phyloP scores from a whole-genome alignment of 2,797 vertebrate species.

The Xerus rutilus region DNA sequence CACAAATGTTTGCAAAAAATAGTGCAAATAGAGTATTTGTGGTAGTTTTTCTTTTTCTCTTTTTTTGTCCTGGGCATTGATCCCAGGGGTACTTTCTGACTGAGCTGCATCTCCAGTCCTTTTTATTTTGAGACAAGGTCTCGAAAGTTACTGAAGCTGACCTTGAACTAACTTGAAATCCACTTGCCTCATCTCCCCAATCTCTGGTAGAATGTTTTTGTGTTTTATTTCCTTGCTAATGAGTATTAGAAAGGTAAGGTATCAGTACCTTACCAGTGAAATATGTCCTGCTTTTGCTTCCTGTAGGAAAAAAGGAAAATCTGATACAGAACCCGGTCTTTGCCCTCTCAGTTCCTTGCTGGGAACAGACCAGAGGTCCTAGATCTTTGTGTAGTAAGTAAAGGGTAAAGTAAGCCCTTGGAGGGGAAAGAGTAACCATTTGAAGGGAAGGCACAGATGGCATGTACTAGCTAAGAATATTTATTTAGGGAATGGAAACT shows the following conservation, averaged over 20 bases:
- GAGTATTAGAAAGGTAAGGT: neutral
- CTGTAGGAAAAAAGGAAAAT: neutral
- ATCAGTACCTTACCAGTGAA: neutral
- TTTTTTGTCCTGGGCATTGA: no score
- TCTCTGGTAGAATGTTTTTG: neutral
- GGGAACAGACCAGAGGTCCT: neutral
- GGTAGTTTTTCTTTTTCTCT: neutral
- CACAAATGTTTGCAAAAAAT: neutral
- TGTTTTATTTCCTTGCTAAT: neutral
- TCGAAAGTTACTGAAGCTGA: no score
- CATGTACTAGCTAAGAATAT: neutral
- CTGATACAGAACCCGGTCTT: neutral
- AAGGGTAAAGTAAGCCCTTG: conserved; percentile 3
- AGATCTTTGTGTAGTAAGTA: neutral
- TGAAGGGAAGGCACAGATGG: neutral
- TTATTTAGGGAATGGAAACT: neutral
- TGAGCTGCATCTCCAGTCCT: no score
- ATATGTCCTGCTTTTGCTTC: neutral
- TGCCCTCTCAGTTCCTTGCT: neutral
- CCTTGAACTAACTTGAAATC: no score
- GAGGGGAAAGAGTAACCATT: neutral
- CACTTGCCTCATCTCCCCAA: no score
- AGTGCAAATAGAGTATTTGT: neutral
- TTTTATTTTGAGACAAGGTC: no score
- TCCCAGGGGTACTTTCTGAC: no score